A percentile compares a stretch with the other conserved stretches of the same genome.
Evolutionary conservation across 2,113 vertebrate species (phyloP).

Genomic region (Centropristis striata): DNA sequence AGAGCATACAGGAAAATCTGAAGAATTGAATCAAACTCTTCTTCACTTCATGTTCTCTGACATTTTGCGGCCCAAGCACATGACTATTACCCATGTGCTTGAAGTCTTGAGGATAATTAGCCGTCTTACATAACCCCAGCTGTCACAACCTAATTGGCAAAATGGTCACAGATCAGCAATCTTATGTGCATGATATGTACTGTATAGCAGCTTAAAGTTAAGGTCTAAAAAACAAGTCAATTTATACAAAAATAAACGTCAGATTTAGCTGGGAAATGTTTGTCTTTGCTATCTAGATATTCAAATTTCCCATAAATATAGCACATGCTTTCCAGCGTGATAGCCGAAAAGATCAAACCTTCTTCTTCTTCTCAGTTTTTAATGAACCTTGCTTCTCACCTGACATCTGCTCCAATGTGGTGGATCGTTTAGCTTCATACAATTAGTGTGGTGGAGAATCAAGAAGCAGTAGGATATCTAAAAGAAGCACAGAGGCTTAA

Average conservation of each 20-base stretch:
- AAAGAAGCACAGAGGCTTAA: conserved; percentile 39
- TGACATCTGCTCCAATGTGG: conserved; percentile 6
- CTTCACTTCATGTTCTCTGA: background rate
- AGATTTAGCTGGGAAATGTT: background rate
- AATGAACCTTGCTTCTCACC: conserved; percentile 45
- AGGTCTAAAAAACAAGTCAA: background rate
- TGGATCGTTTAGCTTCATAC: conserved; percentile 12
- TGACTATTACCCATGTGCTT: conserved; percentile 9
- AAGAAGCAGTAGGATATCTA: conserved; percentile 4
- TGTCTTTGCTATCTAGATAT: background rate
- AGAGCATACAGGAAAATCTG: too few species aligned
- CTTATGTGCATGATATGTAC: background rate
- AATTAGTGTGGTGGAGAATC: conserved; percentile 33
- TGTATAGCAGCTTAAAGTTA: background rate
- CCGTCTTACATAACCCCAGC: background rate
- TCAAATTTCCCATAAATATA: background rate
- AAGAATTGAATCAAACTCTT: background rate
- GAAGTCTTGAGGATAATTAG: conserved; percentile 31
- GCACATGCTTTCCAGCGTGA: background rate
- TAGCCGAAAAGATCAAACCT: background rate
- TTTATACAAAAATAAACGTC: background rate
- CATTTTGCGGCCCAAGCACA: background rate
- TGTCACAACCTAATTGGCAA: background rate
- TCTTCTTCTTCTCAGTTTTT: conserved; percentile 18
- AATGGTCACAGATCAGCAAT: conserved; percentile 3